Evolutionary conservation across 1,140 invertebrate genomes (phyloP), one percentile per base, ranked within the genome.

Genomic region (Brachionus angularis): DNA sequence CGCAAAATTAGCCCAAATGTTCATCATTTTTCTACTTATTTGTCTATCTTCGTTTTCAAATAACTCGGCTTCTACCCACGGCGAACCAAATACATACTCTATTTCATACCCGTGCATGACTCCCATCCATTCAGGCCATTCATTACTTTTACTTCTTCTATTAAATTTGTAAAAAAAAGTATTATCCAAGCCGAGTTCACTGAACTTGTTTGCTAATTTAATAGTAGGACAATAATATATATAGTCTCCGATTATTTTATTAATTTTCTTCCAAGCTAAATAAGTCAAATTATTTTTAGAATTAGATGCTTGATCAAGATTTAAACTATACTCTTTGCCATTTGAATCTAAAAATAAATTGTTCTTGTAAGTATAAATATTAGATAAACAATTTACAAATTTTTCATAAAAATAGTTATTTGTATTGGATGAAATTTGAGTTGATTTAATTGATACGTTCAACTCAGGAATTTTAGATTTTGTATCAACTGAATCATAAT

Each of bases 71-170:
- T 33, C 25, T 16, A 23, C 7, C 21, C 18, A 70, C 5, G 67
- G 67, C 14, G 25, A 23, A n/a, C 67, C 67, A 53, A 70, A 70
- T 21, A 70, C 33, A 52, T 52, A 70, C 29, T 50, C 46, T n/a
- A 70, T 53, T 18, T 70, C 67, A 29, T 52, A 50, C 3, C 88
- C 94, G 79, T 97, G 94, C 85, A 96, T 88, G 0, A 92, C 91
- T 5, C 93, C 94, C 72, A 93, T 92, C 93, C 94, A 97, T 52
- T 86, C 86, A 0, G 93, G 93, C 93, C 93, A 97, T 0, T 88
- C 89, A 78, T 90, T 91, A 67, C 86, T 73, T 7, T 77, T 74
- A 33, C 74, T 75, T 49, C 76, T 74, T 31, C 46, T 73, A 53
- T 18, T 71, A 33, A 71, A 71, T 14, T 25, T 10, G 49, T 71